Conservation (phyloP, 2,113 vertebrate species). For the Lycocorax pyrrhopterus region DNA sequence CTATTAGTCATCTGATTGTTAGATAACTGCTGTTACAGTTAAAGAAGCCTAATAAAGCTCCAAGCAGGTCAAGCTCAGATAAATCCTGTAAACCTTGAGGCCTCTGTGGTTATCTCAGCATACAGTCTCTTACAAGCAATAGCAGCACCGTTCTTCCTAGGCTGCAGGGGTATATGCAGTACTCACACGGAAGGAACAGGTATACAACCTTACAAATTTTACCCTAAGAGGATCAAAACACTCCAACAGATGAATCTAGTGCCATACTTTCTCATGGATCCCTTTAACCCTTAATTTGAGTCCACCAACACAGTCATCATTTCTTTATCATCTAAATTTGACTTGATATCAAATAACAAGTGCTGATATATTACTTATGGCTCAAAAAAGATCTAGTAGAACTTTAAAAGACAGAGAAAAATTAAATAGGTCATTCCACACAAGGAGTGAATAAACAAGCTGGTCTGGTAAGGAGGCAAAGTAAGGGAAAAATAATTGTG, state of each 20-base stretch:
- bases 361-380: not conserved
- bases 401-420: not conserved
- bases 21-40: not conserved
- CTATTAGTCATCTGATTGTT: not conserved
- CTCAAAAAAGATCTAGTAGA: not conserved
- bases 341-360: not conserved
- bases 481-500: not conserved
- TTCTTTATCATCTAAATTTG: not conserved
- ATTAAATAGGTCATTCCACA: not conserved
- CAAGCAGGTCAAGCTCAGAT: not conserved
- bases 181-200: not conserved
- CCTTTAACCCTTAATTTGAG: not conserved
- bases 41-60: not conserved
- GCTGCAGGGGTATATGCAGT: not conserved
- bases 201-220: not conserved
- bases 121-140: not conserved
- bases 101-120: not conserved
- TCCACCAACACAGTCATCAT: not conserved
- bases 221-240: not conserved
- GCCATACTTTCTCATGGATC: not conserved
- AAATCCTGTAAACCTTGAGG: not conserved
- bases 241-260: not conserved
- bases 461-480: not conserved
- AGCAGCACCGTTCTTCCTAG: not conserved
- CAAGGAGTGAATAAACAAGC: not conserved